Evolutionary conservation across 2,797 vertebrate species (phyloP), one percentile per base, ranked within the genome.

Genomic region (Sparus aurata): DNA sequence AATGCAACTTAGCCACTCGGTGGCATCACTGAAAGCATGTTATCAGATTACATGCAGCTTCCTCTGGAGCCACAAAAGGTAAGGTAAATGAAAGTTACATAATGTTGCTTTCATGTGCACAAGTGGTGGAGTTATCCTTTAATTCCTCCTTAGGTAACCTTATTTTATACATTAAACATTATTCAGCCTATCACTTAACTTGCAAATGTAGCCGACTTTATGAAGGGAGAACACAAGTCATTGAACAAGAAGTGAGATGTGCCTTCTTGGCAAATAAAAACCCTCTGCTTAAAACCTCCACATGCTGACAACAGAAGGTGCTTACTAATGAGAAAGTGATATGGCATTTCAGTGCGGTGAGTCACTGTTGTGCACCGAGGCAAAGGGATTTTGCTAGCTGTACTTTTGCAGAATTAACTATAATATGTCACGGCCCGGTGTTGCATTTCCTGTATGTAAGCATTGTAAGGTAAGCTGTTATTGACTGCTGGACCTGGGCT

Each of bases 371-470:
- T 82, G 71, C 71, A 54, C 45, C 47, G 71, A 89, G 50, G 64
- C 75, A 62, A 22, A 30, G 63, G 47, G 43, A 69, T 58, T 77
- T 68, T 74, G 54, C 84, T 74, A 61, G 4, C 47, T 75, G 66
- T 74, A 62, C 81, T 72, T 86, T 75, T 87, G 88, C 86, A 90
- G 87, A 85, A 89, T 84, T 63, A 84, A 84, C 86, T 70, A 63
- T 81, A 85, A 84, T 88, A 82, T 91, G 78, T 49, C 82, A 30
- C 34, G 34, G 69, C 62, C 73, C 50, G 60, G 92, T 83, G 70
- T 94, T 91, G 76, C 69, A 93, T 95, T 94, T 90, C 94, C 91
- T 88, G 63, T 80, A 71, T 87, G 88, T 78, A 91, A 92, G 93
- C 93, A 87, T n/a, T 89, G 85, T 80, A 80, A 81, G 73, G 77